phyloP scores from a whole-genome alignment of 2,888 invertebrate genomes.

The Aleiodes alternator region DNA sequence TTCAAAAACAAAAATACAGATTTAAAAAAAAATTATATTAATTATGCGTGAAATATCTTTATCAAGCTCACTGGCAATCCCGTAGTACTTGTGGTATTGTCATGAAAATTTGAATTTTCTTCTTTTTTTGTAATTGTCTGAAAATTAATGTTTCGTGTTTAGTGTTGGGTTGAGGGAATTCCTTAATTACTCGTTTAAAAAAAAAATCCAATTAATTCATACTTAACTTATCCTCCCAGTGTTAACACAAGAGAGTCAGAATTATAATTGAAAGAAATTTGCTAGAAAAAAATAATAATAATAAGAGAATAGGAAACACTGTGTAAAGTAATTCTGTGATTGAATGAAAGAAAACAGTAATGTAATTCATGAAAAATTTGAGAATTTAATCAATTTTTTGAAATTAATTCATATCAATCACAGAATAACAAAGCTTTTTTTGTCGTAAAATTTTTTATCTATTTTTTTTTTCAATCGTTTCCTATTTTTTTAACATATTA shows the following conservation, averaged over 20 bases:
- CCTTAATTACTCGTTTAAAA: not conserved
- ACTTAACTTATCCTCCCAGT: constrained; percentile 15
- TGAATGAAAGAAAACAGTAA: too few species aligned
- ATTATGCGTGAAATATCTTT: constrained; percentile 48
- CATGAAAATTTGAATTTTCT: constrained; percentile 34
- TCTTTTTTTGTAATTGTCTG: constrained; percentile 16
- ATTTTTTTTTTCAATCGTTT: constrained; percentile 48
- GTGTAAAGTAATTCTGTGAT: constrained; percentile 1
- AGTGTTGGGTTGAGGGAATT: constrained; percentile 5
- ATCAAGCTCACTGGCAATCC: constrained; percentile 36
- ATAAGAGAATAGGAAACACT: not conserved
- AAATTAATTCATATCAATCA: not conserved
- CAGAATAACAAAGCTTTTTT: constrained; percentile 4
- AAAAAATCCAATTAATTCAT: not conserved
- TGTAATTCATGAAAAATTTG: too few species aligned
- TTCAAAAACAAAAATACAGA: constrained; percentile 44
- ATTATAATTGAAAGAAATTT: not conserved
- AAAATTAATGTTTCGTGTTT: constrained; percentile 18
- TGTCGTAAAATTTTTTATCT: constrained; percentile 36
- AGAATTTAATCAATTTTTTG: too few species aligned
- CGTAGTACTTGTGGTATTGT: constrained; percentile 39
- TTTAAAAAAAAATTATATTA: constrained; percentile 47
- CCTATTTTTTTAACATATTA: constrained; percentile 66
- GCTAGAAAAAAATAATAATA: not conserved
- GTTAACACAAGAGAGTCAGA: not conserved